A percentile compares a stretch with the other conserved stretches of the same genome.
These are phyloP conservation scores for Gandaritis pyraliata DNA, from an alignment of 2,888 invertebrate genomes.

Conservation along the genomic window DNA sequence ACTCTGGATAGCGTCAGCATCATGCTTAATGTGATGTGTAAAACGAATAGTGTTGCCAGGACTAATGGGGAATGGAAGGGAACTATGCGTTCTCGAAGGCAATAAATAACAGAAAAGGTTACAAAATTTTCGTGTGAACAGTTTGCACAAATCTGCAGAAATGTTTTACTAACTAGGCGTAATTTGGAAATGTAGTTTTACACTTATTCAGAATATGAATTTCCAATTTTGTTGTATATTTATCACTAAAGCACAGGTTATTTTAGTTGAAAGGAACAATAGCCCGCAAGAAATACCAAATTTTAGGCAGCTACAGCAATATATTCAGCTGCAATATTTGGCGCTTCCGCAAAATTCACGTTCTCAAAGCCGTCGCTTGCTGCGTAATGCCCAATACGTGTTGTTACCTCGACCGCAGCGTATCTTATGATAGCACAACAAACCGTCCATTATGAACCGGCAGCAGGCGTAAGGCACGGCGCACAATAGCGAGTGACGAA, in stretches of 20 bases:
- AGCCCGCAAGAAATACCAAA: background rate
- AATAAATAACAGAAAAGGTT: slow-evolving; percentile 4
- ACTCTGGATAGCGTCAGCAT: slow-evolving; percentile 54
- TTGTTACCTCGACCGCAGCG: slow-evolving; percentile 28
- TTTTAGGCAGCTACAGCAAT: slow-evolving; percentile 7
- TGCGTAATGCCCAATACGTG: slow-evolving; percentile 28
- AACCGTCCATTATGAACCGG: slow-evolving; percentile 37
- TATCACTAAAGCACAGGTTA: no score
- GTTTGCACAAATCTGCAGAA: background rate
- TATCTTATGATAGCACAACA: slow-evolving; percentile 37
- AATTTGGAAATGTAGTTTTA: no score
- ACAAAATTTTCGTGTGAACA: background rate
- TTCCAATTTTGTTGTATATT: no score
- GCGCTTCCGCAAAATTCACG: slow-evolving; percentile 10
- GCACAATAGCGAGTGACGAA: slow-evolving; percentile 58
- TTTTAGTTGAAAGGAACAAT: background rate
- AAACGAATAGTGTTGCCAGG: slow-evolving; percentile 57
- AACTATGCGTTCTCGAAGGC: slow-evolving; percentile 26
- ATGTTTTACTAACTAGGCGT: background rate
- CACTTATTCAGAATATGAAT: no score
- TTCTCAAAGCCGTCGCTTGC: slow-evolving; percentile 10
- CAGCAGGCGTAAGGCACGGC: slow-evolving; percentile 27
- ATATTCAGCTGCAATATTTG: slow-evolving; percentile 14
- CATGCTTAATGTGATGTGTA: slow-evolving; percentile 67
- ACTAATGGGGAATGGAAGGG: slow-evolving; percentile 27